Base-by-base conservation (phyloP, 2,797 vertebrate genomes). In the Lateolabrax maculatus region DNA sequence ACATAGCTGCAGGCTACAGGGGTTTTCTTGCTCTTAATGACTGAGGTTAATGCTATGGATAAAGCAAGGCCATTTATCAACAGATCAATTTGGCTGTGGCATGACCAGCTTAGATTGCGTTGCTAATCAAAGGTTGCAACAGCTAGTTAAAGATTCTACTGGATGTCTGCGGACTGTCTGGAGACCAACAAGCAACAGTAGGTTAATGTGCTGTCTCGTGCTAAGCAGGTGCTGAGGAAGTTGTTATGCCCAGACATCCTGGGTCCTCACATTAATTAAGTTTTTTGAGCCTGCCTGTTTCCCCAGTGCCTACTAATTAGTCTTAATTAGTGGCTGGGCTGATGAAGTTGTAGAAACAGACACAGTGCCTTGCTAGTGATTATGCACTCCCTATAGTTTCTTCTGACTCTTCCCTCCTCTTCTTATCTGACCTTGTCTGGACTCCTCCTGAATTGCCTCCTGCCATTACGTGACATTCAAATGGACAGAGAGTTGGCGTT, bases 261-360 rank as follows among this genome's bases (percentile, higher is more conserved):
- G 84, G 90, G 85, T 89, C 89, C 75, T 84, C 86, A 87, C 87
- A 89, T 93, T 94, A 93, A 94, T 94, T 93, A 93, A 43, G 81
- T 90, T 93, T 94, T 88, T 88, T 86, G 62, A 84, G 83, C 65
- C 64, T 82, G 84, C 77, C 81, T 74, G 71, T 89, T 89, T 87
- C 90, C 89, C 88, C 62, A 51, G 84, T 80, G 87, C 76, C 90
- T 77, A 58, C 89, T 94, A 92, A 94, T 95, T 94, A 94, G 85
- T 90, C 84, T 92, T 91, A 90, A 94, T 95, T 92, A 94, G 92
- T 81, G 79, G 65, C 68, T 55, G 16, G 74, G 72, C 80, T 89
- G 90, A 94, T 93, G 83, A 93, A 94, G 92, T 83, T 81, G 83
- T 90, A 86, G 87, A 71, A 88, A 75, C 68, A 43, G 75, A 89